A percentile compares a stretch with the other conserved stretches of the same genome.
Evolutionary conservation across 2,113 vertebrate species (phyloP).

Genomic region (Upupa epops): DNA sequence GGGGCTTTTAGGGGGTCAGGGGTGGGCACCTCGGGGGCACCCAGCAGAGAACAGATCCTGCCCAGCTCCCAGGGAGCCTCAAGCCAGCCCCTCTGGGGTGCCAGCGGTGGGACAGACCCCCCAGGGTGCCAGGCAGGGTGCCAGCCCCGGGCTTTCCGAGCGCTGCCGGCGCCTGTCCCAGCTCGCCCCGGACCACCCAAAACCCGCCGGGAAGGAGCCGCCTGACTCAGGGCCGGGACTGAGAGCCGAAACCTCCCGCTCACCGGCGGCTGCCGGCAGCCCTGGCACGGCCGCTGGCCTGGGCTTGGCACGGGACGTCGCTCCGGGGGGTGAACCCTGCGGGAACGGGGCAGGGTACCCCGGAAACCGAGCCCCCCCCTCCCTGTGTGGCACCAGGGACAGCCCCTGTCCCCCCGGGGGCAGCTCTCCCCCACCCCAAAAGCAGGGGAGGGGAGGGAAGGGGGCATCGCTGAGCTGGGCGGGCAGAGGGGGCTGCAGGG

Average conservation of each 20-base stretch:
- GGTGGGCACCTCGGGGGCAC: background rate
- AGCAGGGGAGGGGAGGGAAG: fast-evolving
- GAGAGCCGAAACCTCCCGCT: slow-evolving; percentile 32
- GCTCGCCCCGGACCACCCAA: slow-evolving; percentile 58
- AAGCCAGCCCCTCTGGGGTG: background rate
- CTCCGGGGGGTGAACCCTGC: background rate
- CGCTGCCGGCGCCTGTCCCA: background rate
- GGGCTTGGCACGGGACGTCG: background rate
- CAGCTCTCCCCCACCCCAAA: background rate
- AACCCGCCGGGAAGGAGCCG: background rate
- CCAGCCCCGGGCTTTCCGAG: background rate
- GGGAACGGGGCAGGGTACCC: background rate
- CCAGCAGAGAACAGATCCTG: background rate
- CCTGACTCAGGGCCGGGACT: slow-evolving; percentile 31
- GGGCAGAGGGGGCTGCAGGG: background rate
- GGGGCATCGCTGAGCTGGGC: background rate
- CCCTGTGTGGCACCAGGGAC: background rate
- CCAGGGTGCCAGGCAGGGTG: background rate
- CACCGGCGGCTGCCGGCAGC: background rate
- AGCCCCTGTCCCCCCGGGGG: background rate
- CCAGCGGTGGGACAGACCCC: background rate
- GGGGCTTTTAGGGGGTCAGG: background rate
- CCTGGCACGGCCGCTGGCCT: background rate
- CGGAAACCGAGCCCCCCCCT: too few relatives aligned
- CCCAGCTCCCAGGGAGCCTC: background rate